Conservation (phyloP, 2,797 vertebrate species). For the Tapirus indicus region DNA sequence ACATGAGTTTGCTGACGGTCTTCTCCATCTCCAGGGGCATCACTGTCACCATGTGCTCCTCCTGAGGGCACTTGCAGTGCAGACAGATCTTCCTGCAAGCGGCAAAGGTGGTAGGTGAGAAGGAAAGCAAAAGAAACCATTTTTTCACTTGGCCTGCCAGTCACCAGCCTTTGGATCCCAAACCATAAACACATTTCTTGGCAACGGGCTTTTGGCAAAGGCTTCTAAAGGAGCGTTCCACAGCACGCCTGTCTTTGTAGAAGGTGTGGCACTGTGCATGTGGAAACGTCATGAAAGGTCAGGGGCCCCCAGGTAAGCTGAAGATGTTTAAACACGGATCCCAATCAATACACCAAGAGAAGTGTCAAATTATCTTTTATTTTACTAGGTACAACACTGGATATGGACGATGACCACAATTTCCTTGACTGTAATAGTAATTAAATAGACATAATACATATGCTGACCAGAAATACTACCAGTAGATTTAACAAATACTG, state of each 20-base stretch:
- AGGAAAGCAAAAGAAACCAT: background rate
- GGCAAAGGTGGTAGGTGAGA: conserved; percentile 7
- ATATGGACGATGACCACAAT: background rate
- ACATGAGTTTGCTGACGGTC: conserved; percentile 99
- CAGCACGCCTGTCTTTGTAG: background rate
- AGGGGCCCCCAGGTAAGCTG: conserved; percentile 65
- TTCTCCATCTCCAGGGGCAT: conserved; percentile 99
- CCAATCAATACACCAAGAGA: background rate
- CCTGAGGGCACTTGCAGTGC: conserved; percentile 98
- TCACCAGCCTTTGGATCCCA: conserved; percentile 57
- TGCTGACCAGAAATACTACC: background rate
- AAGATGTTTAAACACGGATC: conserved; percentile 9
- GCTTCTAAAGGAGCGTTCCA: conserved; percentile 50
- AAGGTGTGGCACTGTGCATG: background rate
- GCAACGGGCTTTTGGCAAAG: conserved; percentile 75
- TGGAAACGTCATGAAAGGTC: conserved; percentile 64
- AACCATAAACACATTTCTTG: conserved; percentile 80
- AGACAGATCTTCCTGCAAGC: conserved; percentile 97
- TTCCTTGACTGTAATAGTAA: background rate
- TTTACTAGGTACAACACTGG: background rate
- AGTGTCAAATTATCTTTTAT: background rate
- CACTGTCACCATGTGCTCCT: conserved; percentile 97
- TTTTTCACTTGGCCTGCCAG: conserved; percentile 24
- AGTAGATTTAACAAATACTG: conserved; percentile 39
- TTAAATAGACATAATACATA: background rate